Evolutionary conservation across 2,888 invertebrate genomes (phyloP).

Genomic region (Gari tellinella): DNA sequence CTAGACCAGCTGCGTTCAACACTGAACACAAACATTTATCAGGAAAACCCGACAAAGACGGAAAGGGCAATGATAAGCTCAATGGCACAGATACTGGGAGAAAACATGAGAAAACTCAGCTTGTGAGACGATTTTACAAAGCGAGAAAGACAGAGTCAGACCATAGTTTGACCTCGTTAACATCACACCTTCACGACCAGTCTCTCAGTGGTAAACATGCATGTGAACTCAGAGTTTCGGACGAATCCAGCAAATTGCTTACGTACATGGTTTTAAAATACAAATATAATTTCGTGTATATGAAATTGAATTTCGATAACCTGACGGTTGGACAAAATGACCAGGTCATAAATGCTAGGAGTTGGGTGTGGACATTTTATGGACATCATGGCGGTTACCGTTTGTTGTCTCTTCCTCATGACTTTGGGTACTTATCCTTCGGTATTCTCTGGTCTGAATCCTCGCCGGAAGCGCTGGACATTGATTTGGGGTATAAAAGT

Average conservation of each 20-base stretch:
- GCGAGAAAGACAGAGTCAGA: no score
- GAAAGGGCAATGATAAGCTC: no score
- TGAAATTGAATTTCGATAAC: slow-evolving; percentile 20
- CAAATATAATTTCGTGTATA: slow-evolving; percentile 37
- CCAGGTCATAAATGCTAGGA: slow-evolving; percentile 11
- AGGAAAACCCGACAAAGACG: no score
- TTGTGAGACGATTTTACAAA: no score
- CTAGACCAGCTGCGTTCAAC: no score
- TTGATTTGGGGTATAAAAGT: slow-evolving; percentile 1
- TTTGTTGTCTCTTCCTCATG: slow-evolving; percentile 34
- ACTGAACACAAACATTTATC: no score
- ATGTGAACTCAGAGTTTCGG: no score
- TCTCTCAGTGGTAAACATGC: no score
- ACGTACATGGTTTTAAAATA: slow-evolving; percentile 12
- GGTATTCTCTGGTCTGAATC: slow-evolving; percentile 38
- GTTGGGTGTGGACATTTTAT: slow-evolving; percentile 50
- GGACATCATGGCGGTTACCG: slow-evolving; percentile 35
- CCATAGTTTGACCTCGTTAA: no score
- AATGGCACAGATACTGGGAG: no score
- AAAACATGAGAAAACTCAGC: no score
- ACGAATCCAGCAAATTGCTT: neutral
- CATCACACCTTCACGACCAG: no score
- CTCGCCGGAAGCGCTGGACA: neutral
- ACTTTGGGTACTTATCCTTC: slow-evolving; percentile 45
- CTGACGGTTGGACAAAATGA: slow-evolving; percentile 16